phyloP scores from a whole-genome alignment of 1,140 invertebrate genomes.

The Dinoponera quadriceps region DNA sequence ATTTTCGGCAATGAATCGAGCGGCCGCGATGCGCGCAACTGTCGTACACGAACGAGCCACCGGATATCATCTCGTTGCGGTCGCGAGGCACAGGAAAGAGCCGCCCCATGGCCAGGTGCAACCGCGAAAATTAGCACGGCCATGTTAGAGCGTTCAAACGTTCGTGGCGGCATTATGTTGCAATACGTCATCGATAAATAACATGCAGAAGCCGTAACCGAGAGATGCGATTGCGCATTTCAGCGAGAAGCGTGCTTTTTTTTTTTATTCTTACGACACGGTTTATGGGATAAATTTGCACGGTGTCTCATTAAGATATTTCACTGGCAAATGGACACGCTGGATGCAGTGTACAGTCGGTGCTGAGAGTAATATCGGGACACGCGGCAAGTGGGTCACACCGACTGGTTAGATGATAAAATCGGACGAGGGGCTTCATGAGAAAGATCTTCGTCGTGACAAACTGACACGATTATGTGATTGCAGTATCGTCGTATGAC shows the following conservation, averaged over 20 bases:
- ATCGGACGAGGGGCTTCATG: constrained; percentile 74
- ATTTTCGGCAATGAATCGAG: not conserved
- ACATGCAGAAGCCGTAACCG: constrained; percentile 49
- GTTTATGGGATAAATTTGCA: constrained; percentile 65
- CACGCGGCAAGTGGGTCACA: not conserved
- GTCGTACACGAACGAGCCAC: not conserved
- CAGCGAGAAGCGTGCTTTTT: constrained; percentile 48
- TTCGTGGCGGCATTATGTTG: constrained; percentile 75
- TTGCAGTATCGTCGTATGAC: constrained; percentile 50
- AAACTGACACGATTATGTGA: constrained; percentile 79
- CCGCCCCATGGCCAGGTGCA: constrained; percentile 11
- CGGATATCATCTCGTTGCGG: not conserved
- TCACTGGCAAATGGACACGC: constrained; percentile 63
- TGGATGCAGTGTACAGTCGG: constrained; percentile 76
- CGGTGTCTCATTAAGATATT: constrained; percentile 69
- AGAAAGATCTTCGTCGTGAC: constrained; percentile 71
- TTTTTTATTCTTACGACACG: not conserved
- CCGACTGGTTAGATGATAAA: constrained; percentile 67
- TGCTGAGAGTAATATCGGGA: constrained; percentile 50
- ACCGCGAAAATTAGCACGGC: constrained; percentile 58
- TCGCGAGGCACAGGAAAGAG: not conserved
- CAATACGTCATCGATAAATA: constrained; percentile 63
- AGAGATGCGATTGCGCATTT: constrained; percentile 55
- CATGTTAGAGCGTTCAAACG: constrained; percentile 79
- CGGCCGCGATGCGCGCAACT: not conserved